Evolutionary conservation across 2,888 invertebrate species (phyloP).

Genomic region (Dryocosmus kuriphilus): DNA sequence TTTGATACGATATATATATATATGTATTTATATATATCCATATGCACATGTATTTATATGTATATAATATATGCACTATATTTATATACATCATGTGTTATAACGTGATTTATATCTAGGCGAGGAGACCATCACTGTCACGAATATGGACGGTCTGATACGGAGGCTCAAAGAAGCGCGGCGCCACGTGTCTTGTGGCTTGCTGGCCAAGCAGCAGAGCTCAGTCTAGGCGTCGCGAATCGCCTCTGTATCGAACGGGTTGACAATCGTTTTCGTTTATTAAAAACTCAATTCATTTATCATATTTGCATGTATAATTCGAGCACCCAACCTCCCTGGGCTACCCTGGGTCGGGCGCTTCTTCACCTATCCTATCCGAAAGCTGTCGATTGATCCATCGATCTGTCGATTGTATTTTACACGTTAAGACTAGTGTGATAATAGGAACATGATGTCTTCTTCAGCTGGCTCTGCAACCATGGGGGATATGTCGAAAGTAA

Average conservation of each 20-base stretch:
- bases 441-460: slow-evolving; percentile 76
- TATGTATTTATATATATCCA: slow-evolving; percentile 8
- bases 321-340: slow-evolving; percentile 1
- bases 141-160: slow-evolving; percentile 65
- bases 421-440: slow-evolving; percentile 76
- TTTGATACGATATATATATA: slow-evolving; percentile 57
- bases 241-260: slow-evolving; percentile 55
- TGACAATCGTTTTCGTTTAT: slow-evolving; percentile 44
- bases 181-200: slow-evolving; percentile 72
- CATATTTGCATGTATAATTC: neutral
- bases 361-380: slow-evolving; percentile 8
- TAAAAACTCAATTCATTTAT: slow-evolving; percentile 40
- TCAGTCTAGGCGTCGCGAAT: slow-evolving; percentile 72
- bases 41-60: slow-evolving; percentile 57
- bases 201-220: slow-evolving; percentile 59
- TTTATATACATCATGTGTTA: slow-evolving; percentile 56
- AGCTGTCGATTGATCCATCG: slow-evolving; percentile 45
- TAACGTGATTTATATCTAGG: slow-evolving; percentile 59
- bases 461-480: slow-evolving; percentile 65
- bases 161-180: slow-evolving; percentile 61
- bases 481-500: slow-evolving; percentile 58
- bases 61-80: slow-evolving; percentile 52
- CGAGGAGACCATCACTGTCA: slow-evolving; percentile 67
- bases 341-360: slow-evolving; percentile 4
- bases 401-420: slow-evolving; percentile 63